These are phyloP conservation scores for Podarcis cretensis DNA, from an alignment of 2,113 vertebrate species.

Conservation along the genomic window DNA sequence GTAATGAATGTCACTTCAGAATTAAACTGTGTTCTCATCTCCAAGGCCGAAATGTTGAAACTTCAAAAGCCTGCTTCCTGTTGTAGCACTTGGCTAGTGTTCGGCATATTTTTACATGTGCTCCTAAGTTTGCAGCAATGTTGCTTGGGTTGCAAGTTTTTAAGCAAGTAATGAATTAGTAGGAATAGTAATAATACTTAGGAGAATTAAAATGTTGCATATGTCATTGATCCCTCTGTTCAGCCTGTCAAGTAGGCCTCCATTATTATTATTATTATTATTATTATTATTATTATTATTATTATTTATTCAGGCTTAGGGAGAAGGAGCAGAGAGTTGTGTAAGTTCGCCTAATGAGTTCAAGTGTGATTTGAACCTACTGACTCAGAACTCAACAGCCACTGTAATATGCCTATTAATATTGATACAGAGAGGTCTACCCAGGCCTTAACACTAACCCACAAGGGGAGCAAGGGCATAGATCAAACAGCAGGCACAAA, in stretches of 20 bases:
- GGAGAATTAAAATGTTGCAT: background rate
- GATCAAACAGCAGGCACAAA: background rate
- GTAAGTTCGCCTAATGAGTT: background rate
- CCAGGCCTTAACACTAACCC: background rate
- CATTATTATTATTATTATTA: background rate
- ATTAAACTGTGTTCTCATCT: slow-evolving; percentile 57
- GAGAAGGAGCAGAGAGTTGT: background rate
- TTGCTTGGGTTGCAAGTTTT: slow-evolving; percentile 55
- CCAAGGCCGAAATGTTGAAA: slow-evolving; percentile 27
- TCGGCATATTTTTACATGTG: slow-evolving; percentile 50
- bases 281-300: background rate
- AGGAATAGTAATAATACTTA: background rate
- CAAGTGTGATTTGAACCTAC: background rate
- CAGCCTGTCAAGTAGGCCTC: background rate
- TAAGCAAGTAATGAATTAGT: slow-evolving; percentile 36
- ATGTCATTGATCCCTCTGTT: background rate
- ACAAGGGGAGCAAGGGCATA: background rate
- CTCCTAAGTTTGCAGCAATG: slow-evolving; percentile 47
- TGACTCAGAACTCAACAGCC: background rate
- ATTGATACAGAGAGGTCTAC: slow-evolving; percentile 34
- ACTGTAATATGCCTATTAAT: slow-evolving; percentile 10
- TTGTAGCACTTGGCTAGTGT: slow-evolving; percentile 41
- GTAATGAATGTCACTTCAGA: slow-evolving; percentile 35
- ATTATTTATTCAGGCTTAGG: background rate
- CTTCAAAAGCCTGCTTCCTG: background rate